Evolutionary conservation across 2,888 invertebrate species (phyloP).

Genomic region (Epirrhoe tristata): DNA sequence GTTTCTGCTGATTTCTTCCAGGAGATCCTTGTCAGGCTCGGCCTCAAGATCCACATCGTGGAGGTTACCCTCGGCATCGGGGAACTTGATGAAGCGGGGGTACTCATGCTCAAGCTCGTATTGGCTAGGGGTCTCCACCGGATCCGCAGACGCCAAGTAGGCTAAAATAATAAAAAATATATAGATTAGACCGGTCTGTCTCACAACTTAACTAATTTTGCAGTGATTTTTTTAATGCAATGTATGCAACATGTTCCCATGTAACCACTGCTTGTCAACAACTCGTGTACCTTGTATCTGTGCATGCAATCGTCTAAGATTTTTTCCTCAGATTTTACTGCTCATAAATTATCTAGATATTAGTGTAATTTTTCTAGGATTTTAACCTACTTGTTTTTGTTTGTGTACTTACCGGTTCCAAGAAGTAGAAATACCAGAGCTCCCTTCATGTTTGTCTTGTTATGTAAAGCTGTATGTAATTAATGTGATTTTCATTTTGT

Average conservation of each 20-base stretch:
- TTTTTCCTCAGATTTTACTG: too few species aligned
- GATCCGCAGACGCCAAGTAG: conserved; percentile 40
- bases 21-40: conserved; percentile 51
- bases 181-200: neutral
- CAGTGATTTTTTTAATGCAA: neutral
- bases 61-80: conserved; percentile 54
- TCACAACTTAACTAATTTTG: neutral
- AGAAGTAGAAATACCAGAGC: conserved; percentile 15
- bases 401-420: conserved; percentile 18
- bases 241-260: too few species aligned
- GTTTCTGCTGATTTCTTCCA: conserved; percentile 55
- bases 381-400: neutral
- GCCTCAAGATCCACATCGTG: conserved; percentile 59
- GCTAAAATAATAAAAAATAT: conserved; percentile 20
- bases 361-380: neutral
- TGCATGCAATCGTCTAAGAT: too few species aligned
- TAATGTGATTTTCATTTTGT: neutral
- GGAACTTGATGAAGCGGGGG: conserved; percentile 54
- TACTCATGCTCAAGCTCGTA: conserved; percentile 33
- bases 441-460: neutral
- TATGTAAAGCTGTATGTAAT: neutral
- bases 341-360: too few species aligned
- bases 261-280: too few species aligned
- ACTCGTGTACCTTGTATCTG: too few species aligned
- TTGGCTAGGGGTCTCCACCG: conserved; percentile 31